Evolutionary conservation across 2,113 vertebrate species (phyloP), one percentile per base, ranked within the genome.

Genomic region (Passer montanus): DNA sequence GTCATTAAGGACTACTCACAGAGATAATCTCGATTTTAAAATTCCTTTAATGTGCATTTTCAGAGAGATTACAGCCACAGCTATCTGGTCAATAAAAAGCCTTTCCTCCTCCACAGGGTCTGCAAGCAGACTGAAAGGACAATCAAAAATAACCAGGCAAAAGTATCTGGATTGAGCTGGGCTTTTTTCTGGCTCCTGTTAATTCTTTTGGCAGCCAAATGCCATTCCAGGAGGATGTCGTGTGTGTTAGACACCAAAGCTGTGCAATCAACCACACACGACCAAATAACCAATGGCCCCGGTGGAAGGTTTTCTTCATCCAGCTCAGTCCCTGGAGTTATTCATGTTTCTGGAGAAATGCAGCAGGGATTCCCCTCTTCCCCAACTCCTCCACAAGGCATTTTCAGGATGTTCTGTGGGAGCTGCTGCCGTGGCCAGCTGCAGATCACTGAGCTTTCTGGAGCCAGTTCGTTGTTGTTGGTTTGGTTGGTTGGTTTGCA

Each of bases 81-180:
- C 90, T 94, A 44, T 96, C 79, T 21, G 94, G 96, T 97, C 97
- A 95, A 96, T 96, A 83, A 96, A 88, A 43, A 75, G 20, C 80
- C 67, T 52, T 3, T 31, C 31, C 26, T 63, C 24, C 44, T 80
- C 55, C 4, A 3, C 50, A 14, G 83, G 31, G 50, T 35, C 31
- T 22, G 58, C 3, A 21, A 81, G 60, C 69, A 56, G 87, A 35
- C 9, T 0, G 0, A 49, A 59, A 52, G 49, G 64, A 31, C 33
- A 13, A n/a, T 46, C 3, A 8, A 24, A 66, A 73, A 60, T 28
- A 82, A 24, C 28, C 2, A 14, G 81, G 52, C 43, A 44, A 41
- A 76, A 69, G 2, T 19, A 3, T 18, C 75, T 5, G 22, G 52
- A 31, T n/a, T 67, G n/a, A 78, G 10, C 60, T 16, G 49, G 30